phyloP scores from a whole-genome alignment of 2,113 vertebrate genomes.

The Cyrtonyx montezumae region DNA sequence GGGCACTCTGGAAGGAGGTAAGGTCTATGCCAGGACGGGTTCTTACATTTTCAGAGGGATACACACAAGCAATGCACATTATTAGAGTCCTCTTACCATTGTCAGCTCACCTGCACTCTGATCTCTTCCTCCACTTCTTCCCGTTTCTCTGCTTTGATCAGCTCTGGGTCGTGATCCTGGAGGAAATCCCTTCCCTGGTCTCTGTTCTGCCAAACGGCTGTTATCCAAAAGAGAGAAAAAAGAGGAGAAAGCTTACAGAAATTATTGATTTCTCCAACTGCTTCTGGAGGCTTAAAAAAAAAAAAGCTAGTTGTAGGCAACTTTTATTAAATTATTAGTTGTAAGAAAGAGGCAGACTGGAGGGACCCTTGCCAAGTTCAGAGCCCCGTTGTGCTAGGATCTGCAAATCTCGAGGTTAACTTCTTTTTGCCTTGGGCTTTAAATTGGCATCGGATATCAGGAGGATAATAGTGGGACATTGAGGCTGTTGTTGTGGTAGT shows the following conservation, averaged over 20 bases:
- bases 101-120: slow-evolving; percentile 81
- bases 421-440: neutral
- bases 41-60: neutral
- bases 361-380: neutral
- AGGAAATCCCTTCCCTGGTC: slow-evolving; percentile 78
- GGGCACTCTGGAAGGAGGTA: neutral
- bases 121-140: slow-evolving; percentile 85
- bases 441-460: neutral
- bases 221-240: slow-evolving; percentile 19
- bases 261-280: neutral
- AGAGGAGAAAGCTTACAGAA: neutral
- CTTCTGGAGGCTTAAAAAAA: neutral
- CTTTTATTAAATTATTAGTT: neutral
- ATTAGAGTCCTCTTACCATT: neutral
- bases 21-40: neutral
- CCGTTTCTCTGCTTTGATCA: slow-evolving; percentile 82
- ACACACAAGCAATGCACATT: neutral
- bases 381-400: neutral
- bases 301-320: neutral
- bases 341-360: neutral
- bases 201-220: slow-evolving; percentile 83
- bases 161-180: slow-evolving; percentile 80
- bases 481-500: neutral
- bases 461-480: neutral
- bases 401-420: neutral